Conservation (phyloP, 2,113 vertebrate species). For the Cacatua alba region DNA sequence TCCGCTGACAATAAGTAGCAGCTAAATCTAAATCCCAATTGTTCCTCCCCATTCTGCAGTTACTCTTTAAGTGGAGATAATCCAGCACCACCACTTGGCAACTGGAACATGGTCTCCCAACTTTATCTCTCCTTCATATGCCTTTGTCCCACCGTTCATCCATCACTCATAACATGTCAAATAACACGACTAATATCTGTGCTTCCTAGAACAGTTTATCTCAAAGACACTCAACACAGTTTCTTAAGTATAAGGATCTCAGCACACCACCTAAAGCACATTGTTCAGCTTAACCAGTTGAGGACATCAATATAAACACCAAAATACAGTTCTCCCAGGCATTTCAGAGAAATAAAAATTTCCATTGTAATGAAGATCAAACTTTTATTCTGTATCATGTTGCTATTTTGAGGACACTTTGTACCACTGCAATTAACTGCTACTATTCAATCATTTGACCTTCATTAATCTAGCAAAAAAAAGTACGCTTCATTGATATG, state of each 20-base stretch:
- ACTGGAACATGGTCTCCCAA: slow-evolving; percentile 39
- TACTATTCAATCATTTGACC: background rate
- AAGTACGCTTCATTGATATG: background rate
- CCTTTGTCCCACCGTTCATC: slow-evolving; percentile 71
- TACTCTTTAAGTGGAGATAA: slow-evolving; percentile 57
- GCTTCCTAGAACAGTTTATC: slow-evolving; percentile 79
- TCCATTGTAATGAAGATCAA: background rate
- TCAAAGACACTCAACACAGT: slow-evolving; percentile 67
- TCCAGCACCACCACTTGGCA: slow-evolving; percentile 52
- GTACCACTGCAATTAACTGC: background rate
- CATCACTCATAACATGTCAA: slow-evolving; percentile 78
- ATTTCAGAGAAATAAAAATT: background rate
- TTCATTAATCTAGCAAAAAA: background rate
- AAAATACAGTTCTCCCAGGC: background rate
- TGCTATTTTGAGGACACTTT: background rate
- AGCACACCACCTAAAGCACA: background rate
- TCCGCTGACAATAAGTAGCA: background rate
- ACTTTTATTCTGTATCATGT: background rate
- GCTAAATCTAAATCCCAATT: slow-evolving; percentile 7
- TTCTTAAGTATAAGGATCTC: slow-evolving; percentile 66
- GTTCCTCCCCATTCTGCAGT: background rate
- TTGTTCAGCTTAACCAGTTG: background rate
- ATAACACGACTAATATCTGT: slow-evolving; percentile 76
- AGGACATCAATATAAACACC: background rate
- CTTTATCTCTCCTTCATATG: slow-evolving; percentile 78